Percentiles rank a stretch among this genome's conserved stretches.
Evolutionary conservation across 1,140 invertebrate genomes (phyloP).

Genomic region (Wiebesia pumilae): DNA sequence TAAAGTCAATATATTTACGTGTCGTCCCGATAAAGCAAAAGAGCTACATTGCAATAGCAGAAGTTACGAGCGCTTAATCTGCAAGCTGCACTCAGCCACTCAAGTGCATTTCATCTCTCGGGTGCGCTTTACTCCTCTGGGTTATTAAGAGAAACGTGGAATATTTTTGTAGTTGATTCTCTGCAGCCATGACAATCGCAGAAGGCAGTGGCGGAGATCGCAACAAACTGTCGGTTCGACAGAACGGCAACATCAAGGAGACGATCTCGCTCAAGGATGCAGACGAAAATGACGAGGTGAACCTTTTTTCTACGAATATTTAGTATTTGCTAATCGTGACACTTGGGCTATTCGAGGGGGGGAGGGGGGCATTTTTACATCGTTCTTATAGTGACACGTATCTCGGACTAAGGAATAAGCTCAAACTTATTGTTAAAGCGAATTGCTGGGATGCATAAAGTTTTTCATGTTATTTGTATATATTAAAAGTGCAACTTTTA

Average conservation of each 20-base stretch:
- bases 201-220: conserved; percentile 62
- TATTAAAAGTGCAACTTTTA: too few relatives aligned
- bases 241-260: conserved; percentile 65
- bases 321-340: neutral
- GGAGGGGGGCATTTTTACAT: too few relatives aligned
- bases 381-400: too few relatives aligned
- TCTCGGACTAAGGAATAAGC: too few relatives aligned
- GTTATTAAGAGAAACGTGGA: neutral
- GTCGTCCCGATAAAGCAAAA: conserved; percentile 34
- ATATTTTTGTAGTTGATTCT: conserved; percentile 58
- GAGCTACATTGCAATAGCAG: neutral
- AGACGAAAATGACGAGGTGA: conserved; percentile 63
- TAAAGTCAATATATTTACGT: conserved; percentile 35
- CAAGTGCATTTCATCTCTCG: neutral
- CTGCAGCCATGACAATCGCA: conserved; percentile 66
- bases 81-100: too few relatives aligned
- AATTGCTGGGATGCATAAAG: too few relatives aligned
- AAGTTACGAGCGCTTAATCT: neutral
- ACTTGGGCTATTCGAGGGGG: too few relatives aligned
- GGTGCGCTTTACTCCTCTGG: neutral
- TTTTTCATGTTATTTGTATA: too few relatives aligned
- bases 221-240: conserved; percentile 46
- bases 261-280: conserved; percentile 64
- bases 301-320: neutral
- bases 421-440: too few relatives aligned